Conservation (phyloP, 1,140 invertebrate species). For the Calliphora vicina region DNA sequence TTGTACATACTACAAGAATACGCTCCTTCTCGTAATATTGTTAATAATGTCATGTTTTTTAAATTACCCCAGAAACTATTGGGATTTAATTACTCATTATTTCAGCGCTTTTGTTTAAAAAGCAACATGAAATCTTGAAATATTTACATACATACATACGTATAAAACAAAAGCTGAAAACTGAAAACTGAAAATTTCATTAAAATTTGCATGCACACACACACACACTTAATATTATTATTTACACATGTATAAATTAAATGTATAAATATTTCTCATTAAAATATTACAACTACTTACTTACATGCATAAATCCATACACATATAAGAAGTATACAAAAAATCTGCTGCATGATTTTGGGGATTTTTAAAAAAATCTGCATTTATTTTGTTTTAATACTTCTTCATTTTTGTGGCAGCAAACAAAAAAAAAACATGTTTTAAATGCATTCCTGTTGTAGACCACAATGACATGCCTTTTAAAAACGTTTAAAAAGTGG, state of each 20-base stretch:
- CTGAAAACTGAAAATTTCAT: too few species aligned
- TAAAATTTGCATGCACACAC: too few species aligned
- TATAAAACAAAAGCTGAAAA: too few species aligned
- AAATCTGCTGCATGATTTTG: background rate
- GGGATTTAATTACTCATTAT: conserved; percentile 9
- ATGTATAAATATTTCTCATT: background rate
- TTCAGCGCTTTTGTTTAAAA: background rate
- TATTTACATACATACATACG: too few species aligned
- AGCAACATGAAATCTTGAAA: background rate
- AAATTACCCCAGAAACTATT: background rate
- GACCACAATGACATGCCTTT: conserved; percentile 8
- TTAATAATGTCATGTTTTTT: background rate
- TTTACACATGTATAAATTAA: background rate
- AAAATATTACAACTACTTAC: too few species aligned
- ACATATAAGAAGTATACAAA: too few species aligned
- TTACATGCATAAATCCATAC: too few species aligned
- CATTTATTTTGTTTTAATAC: background rate
- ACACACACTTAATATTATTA: background rate
- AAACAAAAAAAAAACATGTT: background rate
- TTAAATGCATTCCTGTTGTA: background rate
- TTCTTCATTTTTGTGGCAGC: background rate
- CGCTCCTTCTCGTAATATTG: too few species aligned
- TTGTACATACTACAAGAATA: too few species aligned
- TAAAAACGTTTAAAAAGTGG: background rate
- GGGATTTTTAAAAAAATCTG: background rate